phyloP scores from a whole-genome alignment of 2,888 invertebrate species.

The Masnerella sp. region DNA sequence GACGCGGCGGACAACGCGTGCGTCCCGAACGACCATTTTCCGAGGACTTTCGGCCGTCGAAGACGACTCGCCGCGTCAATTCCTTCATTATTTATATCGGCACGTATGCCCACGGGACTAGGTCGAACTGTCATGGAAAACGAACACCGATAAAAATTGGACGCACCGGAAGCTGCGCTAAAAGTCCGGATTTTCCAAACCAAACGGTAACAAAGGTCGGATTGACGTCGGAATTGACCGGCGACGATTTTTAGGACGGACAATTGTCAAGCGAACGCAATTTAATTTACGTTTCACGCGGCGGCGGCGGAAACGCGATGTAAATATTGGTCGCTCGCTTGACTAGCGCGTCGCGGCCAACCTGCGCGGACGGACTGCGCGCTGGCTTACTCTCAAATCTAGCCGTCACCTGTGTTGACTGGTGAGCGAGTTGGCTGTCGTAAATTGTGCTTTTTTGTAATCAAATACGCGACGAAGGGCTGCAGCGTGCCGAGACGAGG shows the following conservation, averaged over 20 bases:
- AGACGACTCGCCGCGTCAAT: background rate
- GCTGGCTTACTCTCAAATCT: slow-evolving; percentile 76
- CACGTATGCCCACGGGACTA: slow-evolving; percentile 36
- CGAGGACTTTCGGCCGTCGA: background rate
- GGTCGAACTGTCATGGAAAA: slow-evolving; percentile 54
- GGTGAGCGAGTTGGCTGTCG: slow-evolving; percentile 77
- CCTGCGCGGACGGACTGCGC: slow-evolving; percentile 69
- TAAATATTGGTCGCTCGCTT: slow-evolving; percentile 54
- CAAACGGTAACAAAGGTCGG: too few species aligned
- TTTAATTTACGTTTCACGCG: background rate
- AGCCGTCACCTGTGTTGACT: slow-evolving; percentile 81
- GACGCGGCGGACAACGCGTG: background rate
- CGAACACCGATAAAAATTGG: slow-evolving; percentile 51
- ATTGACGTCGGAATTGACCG: too few species aligned
- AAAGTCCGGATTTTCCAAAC: slow-evolving; percentile 4
- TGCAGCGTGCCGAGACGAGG: slow-evolving; percentile 8
- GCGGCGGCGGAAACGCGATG: slow-evolving; percentile 9
- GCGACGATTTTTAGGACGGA: too few species aligned
- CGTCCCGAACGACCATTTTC: background rate
- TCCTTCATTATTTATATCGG: too few species aligned
- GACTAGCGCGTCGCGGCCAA: slow-evolving; percentile 31
- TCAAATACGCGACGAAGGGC: slow-evolving; percentile 26
- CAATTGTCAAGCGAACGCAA: background rate
- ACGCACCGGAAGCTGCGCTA: slow-evolving; percentile 47
- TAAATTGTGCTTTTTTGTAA: slow-evolving; percentile 46